These are phyloP conservation scores for Bufo bufo DNA, from an alignment of 2,113 vertebrate species.

Conservation along the genomic window DNA sequence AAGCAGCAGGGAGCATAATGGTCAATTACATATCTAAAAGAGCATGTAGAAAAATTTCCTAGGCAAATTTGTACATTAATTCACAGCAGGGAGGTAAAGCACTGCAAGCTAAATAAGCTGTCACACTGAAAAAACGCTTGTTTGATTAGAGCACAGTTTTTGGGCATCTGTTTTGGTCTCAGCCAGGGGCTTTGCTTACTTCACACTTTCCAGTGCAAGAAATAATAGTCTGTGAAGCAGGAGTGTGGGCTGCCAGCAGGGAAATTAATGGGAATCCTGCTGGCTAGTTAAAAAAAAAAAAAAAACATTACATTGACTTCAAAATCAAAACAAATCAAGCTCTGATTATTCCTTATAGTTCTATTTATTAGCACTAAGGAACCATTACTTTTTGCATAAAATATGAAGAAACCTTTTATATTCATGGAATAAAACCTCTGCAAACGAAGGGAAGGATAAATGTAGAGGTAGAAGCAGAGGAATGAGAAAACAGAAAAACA, in stretches of 20 bases:
- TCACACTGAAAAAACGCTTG: not conserved
- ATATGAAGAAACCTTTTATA: not conserved
- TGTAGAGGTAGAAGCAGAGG: not conserved
- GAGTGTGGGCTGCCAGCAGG: slow-evolving; percentile 6
- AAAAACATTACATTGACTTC: slow-evolving; percentile 25
- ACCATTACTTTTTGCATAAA: not conserved
- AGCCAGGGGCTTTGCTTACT: slow-evolving; percentile 22
- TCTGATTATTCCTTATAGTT: not conserved
- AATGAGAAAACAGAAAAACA: not conserved
- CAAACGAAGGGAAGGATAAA: not conserved
- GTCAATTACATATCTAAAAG: slow-evolving; percentile 55
- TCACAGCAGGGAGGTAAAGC: slow-evolving; percentile 33
- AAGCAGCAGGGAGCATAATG: slow-evolving; percentile 37
- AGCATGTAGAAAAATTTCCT: slow-evolving; percentile 47
- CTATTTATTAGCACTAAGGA: not conserved
- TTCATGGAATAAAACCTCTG: not conserved
- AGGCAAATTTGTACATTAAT: slow-evolving; percentile 45
- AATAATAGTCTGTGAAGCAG: slow-evolving; percentile 6
- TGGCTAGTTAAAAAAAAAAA: not conserved
- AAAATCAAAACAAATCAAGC: not conserved
- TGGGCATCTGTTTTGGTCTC: slow-evolving; percentile 22
- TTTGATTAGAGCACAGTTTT: slow-evolving; percentile 30
- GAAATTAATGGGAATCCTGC: not conserved
- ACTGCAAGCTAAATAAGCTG: slow-evolving; percentile 31
- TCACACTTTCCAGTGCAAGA: not conserved